These are phyloP conservation scores for Bergia puertoricense DNA, from an alignment of 92 coral and sea anemone genomes.

Conservation along the genomic window DNA sequence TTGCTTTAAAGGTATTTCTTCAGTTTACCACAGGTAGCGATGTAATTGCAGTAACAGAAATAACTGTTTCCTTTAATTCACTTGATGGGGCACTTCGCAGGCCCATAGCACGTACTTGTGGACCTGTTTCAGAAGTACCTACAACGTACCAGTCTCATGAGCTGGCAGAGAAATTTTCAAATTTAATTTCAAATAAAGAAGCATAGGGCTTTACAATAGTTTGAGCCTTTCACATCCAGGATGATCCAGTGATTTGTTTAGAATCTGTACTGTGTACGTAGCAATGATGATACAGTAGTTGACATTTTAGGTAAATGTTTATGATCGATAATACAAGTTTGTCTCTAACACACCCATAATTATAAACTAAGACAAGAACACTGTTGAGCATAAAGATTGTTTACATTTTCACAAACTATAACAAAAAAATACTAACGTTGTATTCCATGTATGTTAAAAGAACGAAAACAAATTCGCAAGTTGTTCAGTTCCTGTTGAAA, in stretches of 20 bases:
- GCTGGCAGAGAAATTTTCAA: constrained; percentile 15
- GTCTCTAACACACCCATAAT: constrained; percentile 22
- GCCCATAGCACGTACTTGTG: constrained; percentile 22
- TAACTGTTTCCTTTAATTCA: not conserved
- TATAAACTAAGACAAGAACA: constrained; percentile 15
- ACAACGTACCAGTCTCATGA: constrained; percentile 5
- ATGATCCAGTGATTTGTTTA: constrained; percentile 44
- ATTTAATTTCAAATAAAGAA: constrained; percentile 21
- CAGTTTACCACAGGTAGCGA: too few species aligned
- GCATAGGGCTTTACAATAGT: constrained; percentile 21
- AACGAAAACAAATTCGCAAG: constrained; percentile 49
- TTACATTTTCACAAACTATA: constrained; percentile 8
- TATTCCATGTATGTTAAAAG: constrained; percentile 49
- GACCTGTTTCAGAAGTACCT: constrained; percentile 18
- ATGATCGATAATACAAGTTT: constrained; percentile 32
- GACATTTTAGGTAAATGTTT: constrained; percentile 42
- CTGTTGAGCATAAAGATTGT: too few species aligned
- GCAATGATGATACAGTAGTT: constrained; percentile 47
- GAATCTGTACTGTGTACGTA: constrained; percentile 46
- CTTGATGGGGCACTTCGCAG: constrained; percentile 14
- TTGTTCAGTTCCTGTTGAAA: constrained; percentile 29
- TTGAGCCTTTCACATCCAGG: constrained; percentile 48
- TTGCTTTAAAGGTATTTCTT: too few species aligned
- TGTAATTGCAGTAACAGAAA: too few species aligned
- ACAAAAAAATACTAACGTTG: not conserved